phyloP scores from a whole-genome alignment of 2,113 vertebrate species.

The Centropus unirufus region DNA sequence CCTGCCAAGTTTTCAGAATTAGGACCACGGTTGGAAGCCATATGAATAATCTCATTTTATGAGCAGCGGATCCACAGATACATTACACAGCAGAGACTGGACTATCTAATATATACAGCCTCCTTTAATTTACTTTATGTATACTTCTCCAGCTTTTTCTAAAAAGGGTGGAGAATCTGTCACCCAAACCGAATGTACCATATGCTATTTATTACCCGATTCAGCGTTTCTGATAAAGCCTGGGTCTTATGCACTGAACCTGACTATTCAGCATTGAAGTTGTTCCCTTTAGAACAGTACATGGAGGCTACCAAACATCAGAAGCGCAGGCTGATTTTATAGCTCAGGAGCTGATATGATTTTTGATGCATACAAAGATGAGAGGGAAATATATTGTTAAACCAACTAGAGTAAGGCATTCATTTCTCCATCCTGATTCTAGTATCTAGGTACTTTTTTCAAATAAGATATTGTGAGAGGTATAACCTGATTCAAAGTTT shows the following conservation, averaged over 20 bases:
- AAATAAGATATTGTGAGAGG: not conserved
- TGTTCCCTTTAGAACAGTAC: not conserved
- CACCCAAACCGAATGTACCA: not conserved
- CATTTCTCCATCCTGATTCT: not conserved
- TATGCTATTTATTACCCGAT: not conserved
- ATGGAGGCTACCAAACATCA: not conserved
- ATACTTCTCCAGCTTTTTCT: not conserved
- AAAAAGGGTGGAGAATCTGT: not conserved
- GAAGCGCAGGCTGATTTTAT: not conserved
- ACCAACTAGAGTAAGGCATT: not conserved
- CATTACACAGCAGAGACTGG: not conserved
- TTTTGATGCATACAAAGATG: not conserved
- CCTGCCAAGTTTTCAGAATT: conserved; percentile 24
- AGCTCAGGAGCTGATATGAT: not conserved
- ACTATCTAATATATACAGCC: not conserved
- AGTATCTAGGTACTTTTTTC: not conserved
- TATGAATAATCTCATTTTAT: not conserved
- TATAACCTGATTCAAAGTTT: not conserved
- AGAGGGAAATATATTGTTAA: not conserved
- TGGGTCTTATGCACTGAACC: not conserved
- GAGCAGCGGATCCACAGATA: not conserved
- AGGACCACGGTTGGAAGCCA: not conserved
- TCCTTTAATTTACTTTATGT: not conserved
- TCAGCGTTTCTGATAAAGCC: not conserved
- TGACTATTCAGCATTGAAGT: not conserved